These are phyloP conservation scores for Yponomeuta plumbellus DNA, from an alignment of 2,888 invertebrate genomes.

Conservation along the genomic window DNA sequence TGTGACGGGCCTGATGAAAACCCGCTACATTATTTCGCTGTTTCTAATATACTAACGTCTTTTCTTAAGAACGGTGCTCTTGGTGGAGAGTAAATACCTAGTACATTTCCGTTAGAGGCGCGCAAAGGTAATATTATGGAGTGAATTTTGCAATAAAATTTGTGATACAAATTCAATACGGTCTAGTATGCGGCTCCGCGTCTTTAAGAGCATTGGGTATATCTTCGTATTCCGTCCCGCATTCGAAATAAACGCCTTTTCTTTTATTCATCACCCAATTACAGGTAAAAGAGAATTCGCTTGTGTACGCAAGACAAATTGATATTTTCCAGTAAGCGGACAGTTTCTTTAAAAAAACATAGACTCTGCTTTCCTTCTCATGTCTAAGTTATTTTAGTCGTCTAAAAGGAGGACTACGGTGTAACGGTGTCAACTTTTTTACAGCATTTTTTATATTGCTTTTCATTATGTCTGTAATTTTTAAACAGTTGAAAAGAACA, in stretches of 20 bases:
- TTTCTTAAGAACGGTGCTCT: neutral
- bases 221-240: constrained; percentile 50
- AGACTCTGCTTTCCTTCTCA: neutral
- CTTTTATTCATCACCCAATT: constrained; percentile 77
- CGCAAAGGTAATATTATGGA: neutral
- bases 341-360: constrained; percentile 5
- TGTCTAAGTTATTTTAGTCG: neutral
- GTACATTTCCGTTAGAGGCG: neutral
- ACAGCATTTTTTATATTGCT: too few species aligned
- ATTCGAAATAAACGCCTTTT: constrained; percentile 66
- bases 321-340: constrained; percentile 22
- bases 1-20: neutral
- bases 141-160: constrained; percentile 5
- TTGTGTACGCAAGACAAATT: constrained; percentile 30
- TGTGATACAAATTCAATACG: constrained; percentile 14
- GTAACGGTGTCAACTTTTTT: too few species aligned
- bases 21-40: neutral
- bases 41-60: neutral
- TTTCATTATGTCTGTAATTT: too few species aligned
- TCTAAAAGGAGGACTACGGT: neutral
- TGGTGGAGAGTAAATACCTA: too few species aligned
- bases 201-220: neutral
- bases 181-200: constrained; percentile 9
- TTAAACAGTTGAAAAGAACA: too few species aligned
- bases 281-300: constrained; percentile 71